Conservation (phyloP, 2,797 vertebrate species). For the Yasuhikotakia modesta region DNA sequence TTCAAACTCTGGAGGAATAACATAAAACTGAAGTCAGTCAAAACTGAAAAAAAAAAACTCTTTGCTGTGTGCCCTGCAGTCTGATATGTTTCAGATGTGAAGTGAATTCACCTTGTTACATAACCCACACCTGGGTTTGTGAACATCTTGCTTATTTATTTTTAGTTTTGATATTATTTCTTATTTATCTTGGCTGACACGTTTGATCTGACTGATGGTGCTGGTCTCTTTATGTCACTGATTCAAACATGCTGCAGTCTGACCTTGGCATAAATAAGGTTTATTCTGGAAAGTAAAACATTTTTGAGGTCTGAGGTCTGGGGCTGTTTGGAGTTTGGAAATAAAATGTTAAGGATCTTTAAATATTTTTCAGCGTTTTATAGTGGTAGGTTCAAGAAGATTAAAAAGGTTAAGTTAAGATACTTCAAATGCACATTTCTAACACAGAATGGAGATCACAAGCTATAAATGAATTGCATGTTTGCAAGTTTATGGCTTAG, state of each 20-base stretch:
- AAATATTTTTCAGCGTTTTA: too few relatives aligned
- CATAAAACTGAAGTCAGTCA: conserved; percentile 47
- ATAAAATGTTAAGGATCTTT: too few relatives aligned
- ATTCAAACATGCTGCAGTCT: background rate
- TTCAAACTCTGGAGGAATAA: conserved; percentile 46
- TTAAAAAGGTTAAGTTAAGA: too few relatives aligned
- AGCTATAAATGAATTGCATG: too few relatives aligned
- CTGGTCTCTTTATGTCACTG: background rate
- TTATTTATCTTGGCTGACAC: background rate
- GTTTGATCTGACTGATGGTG: conserved; percentile 28
- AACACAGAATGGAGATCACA: too few relatives aligned
- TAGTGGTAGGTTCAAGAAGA: too few relatives aligned
- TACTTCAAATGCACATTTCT: too few relatives aligned
- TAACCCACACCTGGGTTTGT: too few relatives aligned
- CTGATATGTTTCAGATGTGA: conserved; percentile 30
- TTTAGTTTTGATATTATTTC: background rate
- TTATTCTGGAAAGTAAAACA: conserved; percentile 16
- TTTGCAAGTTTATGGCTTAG: too few relatives aligned
- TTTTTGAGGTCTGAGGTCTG: background rate
- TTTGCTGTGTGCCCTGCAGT: too few relatives aligned
- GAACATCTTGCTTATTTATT: conserved; percentile 23
- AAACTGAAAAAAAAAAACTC: conserved; percentile 44
- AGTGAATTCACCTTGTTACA: conserved; percentile 8
- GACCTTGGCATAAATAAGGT: conserved; percentile 41
- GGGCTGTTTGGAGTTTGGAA: too few relatives aligned